Percentiles rank a stretch among this genome's conserved stretches.
Evolutionary conservation across 92 coral and sea anemone species (phyloP).

Genomic region (Diadumene lineata): DNA sequence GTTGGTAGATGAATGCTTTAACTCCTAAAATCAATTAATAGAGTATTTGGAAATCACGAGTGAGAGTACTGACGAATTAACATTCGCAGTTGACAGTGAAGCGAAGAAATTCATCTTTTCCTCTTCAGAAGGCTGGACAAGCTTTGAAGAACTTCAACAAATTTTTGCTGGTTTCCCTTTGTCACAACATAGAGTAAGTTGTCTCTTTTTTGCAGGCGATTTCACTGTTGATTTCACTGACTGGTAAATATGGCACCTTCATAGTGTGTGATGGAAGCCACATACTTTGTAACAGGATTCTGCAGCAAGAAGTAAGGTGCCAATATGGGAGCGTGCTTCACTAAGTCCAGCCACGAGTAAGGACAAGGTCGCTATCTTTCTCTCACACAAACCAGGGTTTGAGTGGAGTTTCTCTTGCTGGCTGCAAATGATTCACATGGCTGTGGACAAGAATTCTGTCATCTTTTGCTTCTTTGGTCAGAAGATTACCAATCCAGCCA

Average conservation of each 20-base stretch:
- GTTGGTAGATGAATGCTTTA: too few species aligned
- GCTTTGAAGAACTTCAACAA: too few species aligned
- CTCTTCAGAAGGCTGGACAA: too few species aligned
- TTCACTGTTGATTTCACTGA: slow-evolving; percentile 40
- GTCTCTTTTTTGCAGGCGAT: slow-evolving; percentile 3
- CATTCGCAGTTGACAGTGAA: too few species aligned
- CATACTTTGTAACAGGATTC: slow-evolving; percentile 52
- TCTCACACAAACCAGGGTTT: slow-evolving; percentile 45
- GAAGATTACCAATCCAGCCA: slow-evolving; percentile 18
- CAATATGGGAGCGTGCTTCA: slow-evolving; percentile 64
- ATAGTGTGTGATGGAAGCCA: slow-evolving; percentile 46
- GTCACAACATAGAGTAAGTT: not conserved
- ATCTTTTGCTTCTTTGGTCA: slow-evolving; percentile 18
- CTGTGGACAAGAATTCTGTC: slow-evolving; percentile 47
- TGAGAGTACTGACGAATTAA: too few species aligned
- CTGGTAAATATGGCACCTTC: slow-evolving; percentile 47
- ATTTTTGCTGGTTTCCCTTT: too few species aligned
- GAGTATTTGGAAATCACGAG: too few species aligned
- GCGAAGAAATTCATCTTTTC: too few species aligned
- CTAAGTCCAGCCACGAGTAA: slow-evolving; percentile 59
- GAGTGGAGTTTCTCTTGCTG: slow-evolving; percentile 56
- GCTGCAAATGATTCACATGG: slow-evolving; percentile 51
- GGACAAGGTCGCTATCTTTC: slow-evolving; percentile 43
- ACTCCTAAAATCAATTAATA: too few species aligned
- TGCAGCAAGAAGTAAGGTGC: slow-evolving; percentile 58